Evolutionary conservation across 1,140 invertebrate species (phyloP).

Genomic region (Whitmania pigra): DNA sequence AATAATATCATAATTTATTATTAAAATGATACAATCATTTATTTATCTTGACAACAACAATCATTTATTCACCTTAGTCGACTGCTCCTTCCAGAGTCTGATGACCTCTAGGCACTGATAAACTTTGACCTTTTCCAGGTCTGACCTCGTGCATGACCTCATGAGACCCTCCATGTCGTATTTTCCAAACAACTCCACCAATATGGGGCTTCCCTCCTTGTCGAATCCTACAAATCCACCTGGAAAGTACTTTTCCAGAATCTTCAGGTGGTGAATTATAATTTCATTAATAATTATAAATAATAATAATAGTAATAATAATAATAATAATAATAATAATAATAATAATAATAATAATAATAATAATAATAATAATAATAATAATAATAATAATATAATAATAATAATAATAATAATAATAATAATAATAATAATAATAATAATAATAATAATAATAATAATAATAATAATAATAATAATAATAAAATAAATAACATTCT

Average conservation of each 20-base stretch:
- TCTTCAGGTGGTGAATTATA: slow-evolving; percentile 24
- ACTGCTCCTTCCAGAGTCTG: slow-evolving; percentile 29
- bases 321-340: slow-evolving; percentile 1
- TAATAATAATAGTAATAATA: neutral
- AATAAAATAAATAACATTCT: neutral
- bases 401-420: neutral
- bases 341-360: neutral
- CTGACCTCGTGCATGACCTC: slow-evolving; percentile 58
- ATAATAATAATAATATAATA: neutral
- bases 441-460: slow-evolving; percentile 8
- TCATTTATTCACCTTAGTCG: too few relatives aligned
- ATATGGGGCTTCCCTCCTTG: slow-evolving; percentile 62
- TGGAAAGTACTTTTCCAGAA: slow-evolving; percentile 57
- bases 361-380: neutral
- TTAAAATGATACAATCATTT: too few relatives aligned
- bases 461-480: slow-evolving; percentile 1
- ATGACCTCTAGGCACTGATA: slow-evolving; percentile 33
- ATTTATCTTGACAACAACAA: too few relatives aligned
- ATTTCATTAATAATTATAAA: neutral
- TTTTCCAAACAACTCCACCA: slow-evolving; percentile 38
- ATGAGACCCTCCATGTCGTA: slow-evolving; percentile 54
- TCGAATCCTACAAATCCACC: slow-evolving; percentile 65
- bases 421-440: slow-evolving; percentile 13
- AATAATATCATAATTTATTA: too few relatives aligned
- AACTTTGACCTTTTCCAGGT: slow-evolving; percentile 43